phyloP scores from a whole-genome alignment of 2,113 vertebrate genomes.

The Pelecanus crispus region DNA sequence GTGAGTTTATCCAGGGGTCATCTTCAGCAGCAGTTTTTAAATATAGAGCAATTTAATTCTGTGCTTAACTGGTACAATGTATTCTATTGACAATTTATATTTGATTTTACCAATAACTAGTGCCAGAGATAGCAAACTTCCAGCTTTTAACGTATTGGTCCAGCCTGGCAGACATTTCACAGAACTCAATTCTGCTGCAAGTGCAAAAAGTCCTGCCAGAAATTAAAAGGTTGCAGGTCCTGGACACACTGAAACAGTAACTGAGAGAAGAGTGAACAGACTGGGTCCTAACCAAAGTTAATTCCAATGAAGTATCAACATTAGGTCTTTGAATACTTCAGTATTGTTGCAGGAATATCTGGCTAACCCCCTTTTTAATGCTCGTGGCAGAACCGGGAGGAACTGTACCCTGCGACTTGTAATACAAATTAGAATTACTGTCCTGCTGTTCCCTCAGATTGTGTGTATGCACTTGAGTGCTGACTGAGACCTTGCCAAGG shows the following conservation, averaged over 20 bases:
- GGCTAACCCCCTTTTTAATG: background rate
- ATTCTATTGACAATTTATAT: background rate
- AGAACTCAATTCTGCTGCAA: background rate
- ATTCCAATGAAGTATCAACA: background rate
- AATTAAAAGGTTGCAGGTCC: background rate
- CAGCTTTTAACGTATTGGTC: background rate
- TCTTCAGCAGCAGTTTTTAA: background rate
- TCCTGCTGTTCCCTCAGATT: conserved; percentile 4
- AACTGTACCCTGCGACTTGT: background rate
- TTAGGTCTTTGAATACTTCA: background rate
- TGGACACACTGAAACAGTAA: background rate
- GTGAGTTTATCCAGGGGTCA: background rate
- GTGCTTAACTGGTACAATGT: background rate
- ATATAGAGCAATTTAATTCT: background rate
- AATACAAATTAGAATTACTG: background rate
- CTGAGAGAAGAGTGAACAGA: background rate
- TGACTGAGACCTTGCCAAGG: conserved; percentile 16
- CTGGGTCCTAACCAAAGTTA: background rate
- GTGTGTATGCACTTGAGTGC: background rate
- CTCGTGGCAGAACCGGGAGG: background rate
- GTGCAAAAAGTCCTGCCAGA: background rate
- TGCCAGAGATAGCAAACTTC: background rate
- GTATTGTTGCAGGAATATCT: background rate
- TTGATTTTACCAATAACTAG: background rate
- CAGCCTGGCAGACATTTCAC: background rate